Evolutionary conservation across 1,140 invertebrate species (phyloP).

Genomic region (Archegozetes longisetosus): DNA sequence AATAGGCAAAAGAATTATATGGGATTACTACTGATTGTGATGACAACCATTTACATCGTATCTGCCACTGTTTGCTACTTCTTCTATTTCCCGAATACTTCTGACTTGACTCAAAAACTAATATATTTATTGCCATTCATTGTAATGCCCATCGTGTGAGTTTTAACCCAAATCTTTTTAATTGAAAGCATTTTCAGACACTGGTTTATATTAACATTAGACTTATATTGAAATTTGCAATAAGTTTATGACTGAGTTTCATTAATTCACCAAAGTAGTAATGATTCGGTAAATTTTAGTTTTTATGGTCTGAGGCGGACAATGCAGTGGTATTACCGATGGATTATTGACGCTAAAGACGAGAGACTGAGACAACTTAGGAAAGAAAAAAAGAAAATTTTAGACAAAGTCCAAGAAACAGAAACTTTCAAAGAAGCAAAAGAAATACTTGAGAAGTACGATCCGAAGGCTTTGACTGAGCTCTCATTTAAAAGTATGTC

Average conservation of each 20-base stretch:
- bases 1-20: conserved; percentile 58
- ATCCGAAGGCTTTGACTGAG: conserved; percentile 39
- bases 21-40: conserved; percentile 57
- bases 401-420: conserved; percentile 91
- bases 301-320: conserved; percentile 56
- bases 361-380: conserved; percentile 51
- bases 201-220: background rate
- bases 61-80: conserved; percentile 53
- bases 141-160: background rate
- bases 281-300: too few relatives aligned
- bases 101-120: background rate
- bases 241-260: too few relatives aligned
- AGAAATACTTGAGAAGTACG: conserved; percentile 77
- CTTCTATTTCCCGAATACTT: conserved; percentile 45
- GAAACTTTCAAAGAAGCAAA: conserved; percentile 94
- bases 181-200: too few relatives aligned
- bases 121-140: background rate
- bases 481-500: background rate
- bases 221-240: conserved; percentile 28
- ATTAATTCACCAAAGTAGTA: too few relatives aligned
- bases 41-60: conserved; percentile 60
- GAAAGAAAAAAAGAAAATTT: conserved; percentile 65
- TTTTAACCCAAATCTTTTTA: conserved; percentile 1
- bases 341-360: conserved; percentile 62
- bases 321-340: conserved; percentile 71